Percentiles rank a stretch among this genome's conserved stretches.
These are phyloP conservation scores for Scolanthus callimorphus DNA, from an alignment of 92 coral and sea anemone genomes.

Conservation along the genomic window DNA sequence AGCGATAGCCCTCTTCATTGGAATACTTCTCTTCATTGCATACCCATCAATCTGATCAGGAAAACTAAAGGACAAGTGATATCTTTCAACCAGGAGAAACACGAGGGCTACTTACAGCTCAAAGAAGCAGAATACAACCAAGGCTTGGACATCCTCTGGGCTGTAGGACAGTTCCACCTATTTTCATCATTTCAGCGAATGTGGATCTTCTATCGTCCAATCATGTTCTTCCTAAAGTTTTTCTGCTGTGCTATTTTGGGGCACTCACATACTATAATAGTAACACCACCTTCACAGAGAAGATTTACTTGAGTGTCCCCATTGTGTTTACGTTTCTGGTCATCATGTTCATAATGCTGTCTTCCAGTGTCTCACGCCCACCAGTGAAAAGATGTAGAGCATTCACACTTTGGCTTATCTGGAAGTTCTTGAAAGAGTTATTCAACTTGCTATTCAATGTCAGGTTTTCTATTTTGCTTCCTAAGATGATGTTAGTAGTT, in stretches of 20 bases:
- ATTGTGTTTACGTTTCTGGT: constrained; percentile 52
- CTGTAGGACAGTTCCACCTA: constrained; percentile 96
- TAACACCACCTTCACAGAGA: constrained; percentile 22
- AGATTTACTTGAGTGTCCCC: constrained; percentile 48
- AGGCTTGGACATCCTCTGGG: constrained; percentile 98
- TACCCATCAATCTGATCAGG: constrained; percentile 91
- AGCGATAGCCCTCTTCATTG: constrained; percentile 46
- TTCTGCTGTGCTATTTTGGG: constrained; percentile 66
- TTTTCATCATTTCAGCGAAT: constrained; percentile 89
- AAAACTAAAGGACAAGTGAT: constrained; percentile 83
- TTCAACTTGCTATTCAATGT: constrained; percentile 70
- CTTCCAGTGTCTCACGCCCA: constrained; percentile 74
- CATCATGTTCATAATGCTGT: constrained; percentile 53
- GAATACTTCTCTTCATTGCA: constrained; percentile 55
- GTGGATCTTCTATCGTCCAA: constrained; percentile 93
- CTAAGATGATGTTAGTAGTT: constrained; percentile 66
- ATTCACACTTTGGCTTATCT: constrained; percentile 52
- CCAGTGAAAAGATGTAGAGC: constrained; percentile 65
- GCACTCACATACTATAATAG: constrained; percentile 41
- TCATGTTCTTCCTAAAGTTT: constrained; percentile 70
- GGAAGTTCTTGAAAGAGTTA: constrained; percentile 53
- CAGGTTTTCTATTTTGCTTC: constrained; percentile 56
- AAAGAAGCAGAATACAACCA: constrained; percentile 97
- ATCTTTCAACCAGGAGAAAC: constrained; percentile 76
- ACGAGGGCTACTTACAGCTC: constrained; percentile 96